These are phyloP conservation scores for Caenorhabditis virilis DNA, from an alignment of 2,888 invertebrate species.

Conservation along the genomic window DNA sequence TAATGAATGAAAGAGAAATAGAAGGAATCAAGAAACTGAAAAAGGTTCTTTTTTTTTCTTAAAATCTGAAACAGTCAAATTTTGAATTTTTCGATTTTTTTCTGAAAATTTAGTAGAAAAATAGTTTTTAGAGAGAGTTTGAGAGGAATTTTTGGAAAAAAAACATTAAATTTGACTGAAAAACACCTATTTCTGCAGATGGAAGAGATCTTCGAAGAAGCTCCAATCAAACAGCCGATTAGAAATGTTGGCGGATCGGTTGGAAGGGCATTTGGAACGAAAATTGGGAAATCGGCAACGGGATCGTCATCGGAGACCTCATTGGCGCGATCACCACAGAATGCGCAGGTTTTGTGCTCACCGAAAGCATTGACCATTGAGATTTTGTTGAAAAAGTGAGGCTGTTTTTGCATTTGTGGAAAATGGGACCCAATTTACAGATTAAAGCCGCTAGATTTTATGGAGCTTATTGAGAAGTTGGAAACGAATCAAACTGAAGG, in stretches of 20 bases:
- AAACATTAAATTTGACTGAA: too few species aligned
- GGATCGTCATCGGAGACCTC: constrained; percentile 9
- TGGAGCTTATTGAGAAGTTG: constrained; percentile 26
- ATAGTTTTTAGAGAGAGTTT: too few species aligned
- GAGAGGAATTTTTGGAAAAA: neutral
- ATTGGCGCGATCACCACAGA: constrained; percentile 11
- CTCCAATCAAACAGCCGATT: constrained; percentile 21
- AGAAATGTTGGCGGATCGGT: constrained; percentile 29
- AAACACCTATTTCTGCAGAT: constrained; percentile 17
- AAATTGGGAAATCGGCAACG: constrained; percentile 15
- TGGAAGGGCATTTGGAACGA: constrained; percentile 25
- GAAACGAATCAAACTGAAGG: constrained; percentile 32
- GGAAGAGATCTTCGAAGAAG: constrained; percentile 38
- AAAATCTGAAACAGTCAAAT: too few species aligned
- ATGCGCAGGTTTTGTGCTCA: constrained; percentile 23
- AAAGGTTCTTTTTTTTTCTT: too few species aligned
- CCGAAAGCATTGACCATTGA: constrained; percentile 37
- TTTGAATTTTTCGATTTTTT: too few species aligned
- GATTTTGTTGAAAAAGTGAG: constrained; percentile 31
- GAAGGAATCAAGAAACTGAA: too few species aligned
- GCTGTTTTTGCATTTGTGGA: neutral
- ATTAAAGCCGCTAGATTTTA: constrained; percentile 25
- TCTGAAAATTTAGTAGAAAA: too few species aligned
- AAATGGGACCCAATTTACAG: constrained; percentile 12
- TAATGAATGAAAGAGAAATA: too few species aligned